A percentile compares a stretch with the other conserved stretches of the same genome.
Evolutionary conservation across 1,140 invertebrate genomes (phyloP).

Genomic region (Telenomus remus): DNA sequence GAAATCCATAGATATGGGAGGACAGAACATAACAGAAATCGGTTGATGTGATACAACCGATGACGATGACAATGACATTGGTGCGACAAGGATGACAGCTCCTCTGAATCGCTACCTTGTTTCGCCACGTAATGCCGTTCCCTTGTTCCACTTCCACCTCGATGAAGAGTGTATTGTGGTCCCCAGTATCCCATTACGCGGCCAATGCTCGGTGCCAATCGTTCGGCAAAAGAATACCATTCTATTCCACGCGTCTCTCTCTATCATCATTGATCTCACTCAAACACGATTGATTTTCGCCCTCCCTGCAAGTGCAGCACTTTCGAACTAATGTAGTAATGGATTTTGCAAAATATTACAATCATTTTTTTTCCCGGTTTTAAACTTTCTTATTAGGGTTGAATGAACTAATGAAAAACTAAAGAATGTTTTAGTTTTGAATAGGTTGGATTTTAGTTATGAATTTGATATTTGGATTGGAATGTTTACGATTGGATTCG

Average conservation of each 20-base stretch:
- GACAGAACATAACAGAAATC: conserved; percentile 44
- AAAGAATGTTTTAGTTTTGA: too few relatives aligned
- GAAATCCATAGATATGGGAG: conserved; percentile 49
- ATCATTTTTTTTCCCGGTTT: conserved; percentile 6
- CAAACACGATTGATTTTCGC: conserved; percentile 39
- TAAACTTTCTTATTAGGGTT: too few relatives aligned
- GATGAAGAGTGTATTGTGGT: conserved; percentile 72
- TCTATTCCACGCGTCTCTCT: conserved; percentile 24
- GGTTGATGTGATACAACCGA: conserved; percentile 37
- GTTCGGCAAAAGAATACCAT: conserved; percentile 56
- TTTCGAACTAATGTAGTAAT: conserved; percentile 23
- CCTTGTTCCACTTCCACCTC: conserved; percentile 73
- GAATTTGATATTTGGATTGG: too few relatives aligned
- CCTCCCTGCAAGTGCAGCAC: conserved; percentile 15
- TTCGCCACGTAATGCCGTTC: conserved; percentile 71
- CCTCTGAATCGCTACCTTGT: conserved; percentile 64
- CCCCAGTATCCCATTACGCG: conserved; percentile 70
- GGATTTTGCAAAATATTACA: neutral
- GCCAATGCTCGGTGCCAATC: conserved; percentile 65
- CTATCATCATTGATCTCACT: conserved; percentile 45
- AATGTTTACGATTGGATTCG: too few relatives aligned
- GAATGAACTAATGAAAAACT: too few relatives aligned
- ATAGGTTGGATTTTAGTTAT: too few relatives aligned
- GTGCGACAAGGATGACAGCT: conserved; percentile 55
- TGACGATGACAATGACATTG: conserved; percentile 53